Evolutionary conservation across 2,797 vertebrate species (phyloP).

Genomic region (Hemitrygon akajei): DNA sequence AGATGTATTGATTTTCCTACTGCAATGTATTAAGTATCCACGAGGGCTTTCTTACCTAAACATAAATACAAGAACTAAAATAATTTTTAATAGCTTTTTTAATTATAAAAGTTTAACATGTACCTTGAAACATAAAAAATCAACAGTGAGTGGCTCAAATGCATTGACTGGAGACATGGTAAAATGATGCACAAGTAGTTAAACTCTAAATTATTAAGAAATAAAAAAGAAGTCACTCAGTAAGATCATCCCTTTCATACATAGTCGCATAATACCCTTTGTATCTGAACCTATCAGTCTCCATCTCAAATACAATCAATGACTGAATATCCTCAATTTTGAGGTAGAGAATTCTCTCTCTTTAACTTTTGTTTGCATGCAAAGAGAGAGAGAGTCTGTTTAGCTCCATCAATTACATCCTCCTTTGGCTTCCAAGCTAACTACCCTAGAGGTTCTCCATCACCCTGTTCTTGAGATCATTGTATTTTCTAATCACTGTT

Average conservation of each 20-base stretch:
- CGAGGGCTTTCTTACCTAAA: background rate
- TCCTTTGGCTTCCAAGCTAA: background rate
- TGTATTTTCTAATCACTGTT: background rate
- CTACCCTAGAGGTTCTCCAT: background rate
- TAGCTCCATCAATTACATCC: background rate
- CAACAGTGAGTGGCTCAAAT: background rate
- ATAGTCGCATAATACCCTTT: no score
- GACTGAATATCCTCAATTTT: no score
- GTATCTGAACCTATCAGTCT: no score
- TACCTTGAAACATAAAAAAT: background rate
- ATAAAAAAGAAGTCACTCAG: no score
- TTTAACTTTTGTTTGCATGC: background rate
- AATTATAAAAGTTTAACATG: background rate
- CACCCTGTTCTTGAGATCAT: background rate
- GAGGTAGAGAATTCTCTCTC: background rate
- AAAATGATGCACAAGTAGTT: no score
- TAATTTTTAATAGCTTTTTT: background rate
- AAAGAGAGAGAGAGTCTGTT: background rate
- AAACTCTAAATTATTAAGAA: no score
- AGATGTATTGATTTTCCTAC: background rate
- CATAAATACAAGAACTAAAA: background rate
- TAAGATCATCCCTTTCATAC: no score
- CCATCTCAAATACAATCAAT: no score
- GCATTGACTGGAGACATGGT: background rate
- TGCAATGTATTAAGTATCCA: background rate